These are phyloP conservation scores for Gadus chalcogrammus DNA, from an alignment of 2,113 vertebrate genomes.

Conservation along the genomic window DNA sequence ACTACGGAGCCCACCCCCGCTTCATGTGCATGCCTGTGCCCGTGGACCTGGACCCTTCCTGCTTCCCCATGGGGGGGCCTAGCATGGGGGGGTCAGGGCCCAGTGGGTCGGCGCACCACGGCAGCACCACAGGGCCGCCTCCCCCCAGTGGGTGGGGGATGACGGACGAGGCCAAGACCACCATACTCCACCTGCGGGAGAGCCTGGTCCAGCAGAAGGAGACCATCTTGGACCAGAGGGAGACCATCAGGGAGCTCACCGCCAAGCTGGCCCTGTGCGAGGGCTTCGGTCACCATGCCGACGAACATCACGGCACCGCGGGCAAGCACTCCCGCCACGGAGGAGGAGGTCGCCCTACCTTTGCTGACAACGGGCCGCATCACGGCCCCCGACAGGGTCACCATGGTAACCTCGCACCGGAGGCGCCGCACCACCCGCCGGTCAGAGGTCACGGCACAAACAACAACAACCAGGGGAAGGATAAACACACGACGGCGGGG, in stretches of 20 bases:
- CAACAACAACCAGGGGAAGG: constrained; percentile 48
- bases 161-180: constrained; percentile 78
- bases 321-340: constrained; percentile 35
- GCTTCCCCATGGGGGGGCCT: constrained; percentile 53
- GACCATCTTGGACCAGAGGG: constrained; percentile 79
- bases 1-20: constrained; percentile 61
- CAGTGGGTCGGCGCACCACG: constrained; percentile 48
- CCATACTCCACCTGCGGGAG: constrained; percentile 78
- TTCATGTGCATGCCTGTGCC: constrained; percentile 79
- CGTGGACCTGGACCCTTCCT: constrained; percentile 70
- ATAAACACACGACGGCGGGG: constrained; percentile 61
- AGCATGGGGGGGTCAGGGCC: constrained; percentile 34
- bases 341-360: constrained; percentile 22
- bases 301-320: constrained; percentile 22
- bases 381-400: constrained; percentile 50
- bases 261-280: constrained; percentile 78
- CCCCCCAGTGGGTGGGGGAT: constrained; percentile 68
- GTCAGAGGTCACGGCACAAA: constrained; percentile 36
- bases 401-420: constrained; percentile 56
- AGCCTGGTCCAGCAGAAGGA: constrained; percentile 80
- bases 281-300: constrained; percentile 58
- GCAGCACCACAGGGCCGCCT: constrained; percentile 31
- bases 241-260: constrained; percentile 78
- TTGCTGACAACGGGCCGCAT: constrained; percentile 38
- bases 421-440: constrained; percentile 46